Evolutionary conservation across 2,113 vertebrate species (phyloP), one percentile per base, ranked within the genome.

Genomic region (Sardina pilchardus): DNA sequence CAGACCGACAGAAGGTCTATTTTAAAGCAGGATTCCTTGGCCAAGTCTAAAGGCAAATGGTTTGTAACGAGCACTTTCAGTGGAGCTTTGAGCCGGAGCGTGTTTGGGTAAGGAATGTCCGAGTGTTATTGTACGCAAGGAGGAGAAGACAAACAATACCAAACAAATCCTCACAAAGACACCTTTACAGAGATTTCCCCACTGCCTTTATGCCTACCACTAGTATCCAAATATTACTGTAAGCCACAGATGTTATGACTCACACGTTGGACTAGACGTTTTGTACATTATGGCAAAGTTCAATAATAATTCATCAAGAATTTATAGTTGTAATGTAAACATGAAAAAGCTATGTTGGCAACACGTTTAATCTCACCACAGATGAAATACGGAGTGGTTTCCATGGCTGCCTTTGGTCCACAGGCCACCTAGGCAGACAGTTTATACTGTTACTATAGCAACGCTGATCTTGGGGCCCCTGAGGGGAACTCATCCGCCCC

Each of bases 391-490:
- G 80, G 17, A 26, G 9, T 6, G 5, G 85, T 85, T 88, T 85
- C 83, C 71, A 88, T 48, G 82, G 86, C 36, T 83, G 50, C 43
- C 39, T 17, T 84, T 78, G 4, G 26, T 44, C 30, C 17, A 9
- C 1, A 1, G 44, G 44, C 36, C 81, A 87, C 84, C 71, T 86
- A 87, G 14, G 63, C n/a, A 42, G 83, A 53, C 81, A 47, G 85
- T 85, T 89, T 43, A 89, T 84, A 86, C 0, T n/a, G 85, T 84
- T 86, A 71, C 80, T 48, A 84, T 56, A 24, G 87, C 44, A 86
- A 85, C 34, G 36, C 34, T 53, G 71, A 81, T 86, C 83, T 86
- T 47, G 67, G n/a, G 30, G 36, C 34, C 82, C 36, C 53, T 26
- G 6, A 59, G 43, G 44, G 24, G 67, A 50, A 34, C 45, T 45